Evolutionary conservation across 1,140 invertebrate genomes (phyloP).

Genomic region (Zaprionus tsacasi): DNA sequence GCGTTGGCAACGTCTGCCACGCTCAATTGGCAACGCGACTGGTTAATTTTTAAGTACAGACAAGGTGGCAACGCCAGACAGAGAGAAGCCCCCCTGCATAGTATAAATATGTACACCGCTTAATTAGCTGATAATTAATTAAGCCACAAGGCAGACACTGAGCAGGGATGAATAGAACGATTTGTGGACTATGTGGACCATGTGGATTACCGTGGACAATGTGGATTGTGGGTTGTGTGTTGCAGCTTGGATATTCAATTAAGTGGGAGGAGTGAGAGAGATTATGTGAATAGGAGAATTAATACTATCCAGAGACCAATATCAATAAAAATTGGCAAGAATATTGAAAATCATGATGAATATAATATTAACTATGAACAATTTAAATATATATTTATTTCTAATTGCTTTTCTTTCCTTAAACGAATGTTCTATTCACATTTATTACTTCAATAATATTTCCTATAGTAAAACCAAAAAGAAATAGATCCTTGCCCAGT

Average conservation of each 20-base stretch:
- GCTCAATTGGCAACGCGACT: slow-evolving; percentile 70
- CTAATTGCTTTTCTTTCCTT: no score
- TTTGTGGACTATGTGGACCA: neutral
- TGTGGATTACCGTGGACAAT: neutral
- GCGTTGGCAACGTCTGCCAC: slow-evolving; percentile 28
- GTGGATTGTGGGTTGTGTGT: slow-evolving; percentile 1
- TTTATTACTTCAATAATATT: no score
- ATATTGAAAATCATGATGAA: no score
- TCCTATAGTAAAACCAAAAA: no score
- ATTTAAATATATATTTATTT: no score
- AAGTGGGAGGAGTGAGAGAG: slow-evolving; percentile 41
- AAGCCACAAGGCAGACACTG: slow-evolving; percentile 36
- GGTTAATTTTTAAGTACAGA: slow-evolving; percentile 56
- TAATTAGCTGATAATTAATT: slow-evolving; percentile 79
- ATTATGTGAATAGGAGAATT: neutral
- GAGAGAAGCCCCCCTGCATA: slow-evolving; percentile 12
- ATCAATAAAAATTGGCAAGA: no score
- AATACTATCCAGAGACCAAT: neutral
- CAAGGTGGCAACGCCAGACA: slow-evolving; percentile 2
- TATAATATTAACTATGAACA: no score
- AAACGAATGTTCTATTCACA: no score
- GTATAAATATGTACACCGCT: slow-evolving; percentile 70
- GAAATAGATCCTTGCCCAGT: no score
- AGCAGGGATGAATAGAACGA: neutral
- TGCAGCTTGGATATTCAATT: slow-evolving; percentile 64